A percentile compares a stretch with the other conserved stretches of the same genome.
Conservation (phyloP, 2,113 vertebrate genomes). For the Engystomops pustulosus region DNA sequence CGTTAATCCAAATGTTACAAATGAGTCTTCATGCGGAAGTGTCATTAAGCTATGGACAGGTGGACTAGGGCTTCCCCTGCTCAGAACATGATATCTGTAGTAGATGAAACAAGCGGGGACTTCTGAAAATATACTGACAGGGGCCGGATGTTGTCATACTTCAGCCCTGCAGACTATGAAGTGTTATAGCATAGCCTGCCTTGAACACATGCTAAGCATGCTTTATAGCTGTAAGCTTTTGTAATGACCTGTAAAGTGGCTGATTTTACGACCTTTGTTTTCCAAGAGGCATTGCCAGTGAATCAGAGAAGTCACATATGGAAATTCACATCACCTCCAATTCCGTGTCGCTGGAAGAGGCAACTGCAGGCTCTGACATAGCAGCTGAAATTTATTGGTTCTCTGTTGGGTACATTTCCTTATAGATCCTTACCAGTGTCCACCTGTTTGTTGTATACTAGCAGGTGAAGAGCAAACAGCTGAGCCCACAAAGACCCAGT, state of each 20-base stretch:
- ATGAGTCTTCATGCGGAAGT: neutral
- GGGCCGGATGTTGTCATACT: neutral
- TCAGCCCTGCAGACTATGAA: slow-evolving; percentile 1
- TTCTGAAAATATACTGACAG: neutral
- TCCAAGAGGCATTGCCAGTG: neutral
- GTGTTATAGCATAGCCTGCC: neutral
- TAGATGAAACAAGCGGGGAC: neutral
- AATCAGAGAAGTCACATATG: slow-evolving; percentile 9
- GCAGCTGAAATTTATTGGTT: neutral
- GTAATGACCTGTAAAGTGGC: slow-evolving; percentile 22
- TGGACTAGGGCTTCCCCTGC: neutral
- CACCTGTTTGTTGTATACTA: slow-evolving; percentile 12
- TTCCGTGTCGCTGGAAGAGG: neutral
- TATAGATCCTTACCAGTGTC: neutral
- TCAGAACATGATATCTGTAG: neutral
- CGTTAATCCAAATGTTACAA: neutral
- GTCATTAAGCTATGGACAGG: neutral
- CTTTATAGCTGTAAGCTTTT: neutral
- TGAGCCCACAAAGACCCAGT: neutral
- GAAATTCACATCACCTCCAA: slow-evolving; percentile 11
- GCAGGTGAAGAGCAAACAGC: slow-evolving; percentile 1
- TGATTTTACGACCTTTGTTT: slow-evolving; percentile 25
- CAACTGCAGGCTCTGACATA: neutral
- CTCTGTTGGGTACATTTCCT: neutral
- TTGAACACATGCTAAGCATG: neutral